Base-by-base conservation (phyloP, 2,888 invertebrate species). In the Congeria kusceri region DNA sequence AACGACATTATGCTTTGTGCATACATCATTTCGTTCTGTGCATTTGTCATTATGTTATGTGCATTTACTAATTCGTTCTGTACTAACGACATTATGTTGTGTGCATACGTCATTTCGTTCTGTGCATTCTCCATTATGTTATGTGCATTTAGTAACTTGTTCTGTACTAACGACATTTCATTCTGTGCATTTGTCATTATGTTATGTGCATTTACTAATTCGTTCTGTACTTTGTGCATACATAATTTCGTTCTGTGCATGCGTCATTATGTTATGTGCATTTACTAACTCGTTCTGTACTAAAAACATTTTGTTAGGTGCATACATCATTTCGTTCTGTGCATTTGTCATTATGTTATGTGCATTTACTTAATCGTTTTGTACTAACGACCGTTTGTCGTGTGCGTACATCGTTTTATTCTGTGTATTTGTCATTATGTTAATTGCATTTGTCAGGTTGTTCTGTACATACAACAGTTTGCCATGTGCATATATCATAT, bases 221-320 rank as follows among this genome's bases (percentile, higher is more conserved):
- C 32, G 29, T 66, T 66, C 32, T 66, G 66, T 56, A 32, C 39
- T 32, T 4, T 32, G 32, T 32, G 32, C 32, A 32, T 32, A 7
- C 11, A 11, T 32, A 4, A 32, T 32, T 32, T 7, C 11, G 32
- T 32, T 32, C 5, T 32, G 32, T 32, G 32, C 32, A 32, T 32
- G 32, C 11, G 32, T 32, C 32, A 32, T 32, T 32, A 32, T 32
- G 32, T 32, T 32, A 11, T 32, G 32, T 32, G 32, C 32, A 32
- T 32, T 4, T 32, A 11, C 11, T 11, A 32, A 7, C 11, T 7
- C 11, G 32, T n/a, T 53, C 4, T 53, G 53, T 53, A 15, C 23
- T 7, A 7, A 7, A 5, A 13, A 7, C 53, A 53, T 20, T 53
- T 7, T 53, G 53, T 5, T 53, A 13, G 4, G 53, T 53, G 53